Percentiles rank a stretch among this genome's conserved stretches.
phyloP scores from a whole-genome alignment of 2,113 vertebrate genomes.

The Archilochus colubris region DNA sequence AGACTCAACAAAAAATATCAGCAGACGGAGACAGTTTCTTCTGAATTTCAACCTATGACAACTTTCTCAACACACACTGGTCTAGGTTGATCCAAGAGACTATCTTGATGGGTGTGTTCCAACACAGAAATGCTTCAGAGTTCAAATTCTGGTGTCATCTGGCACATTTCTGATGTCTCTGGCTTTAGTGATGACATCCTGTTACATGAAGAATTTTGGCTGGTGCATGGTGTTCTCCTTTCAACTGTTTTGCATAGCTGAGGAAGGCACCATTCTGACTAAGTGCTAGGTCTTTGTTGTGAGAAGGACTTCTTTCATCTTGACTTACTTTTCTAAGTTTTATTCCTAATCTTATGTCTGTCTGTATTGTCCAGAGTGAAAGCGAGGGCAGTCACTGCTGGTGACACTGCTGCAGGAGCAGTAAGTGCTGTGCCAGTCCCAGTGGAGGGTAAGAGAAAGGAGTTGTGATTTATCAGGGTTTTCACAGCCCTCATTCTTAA shows the following conservation, averaged over 20 bases:
- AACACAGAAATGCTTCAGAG: background rate
- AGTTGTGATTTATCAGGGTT: background rate
- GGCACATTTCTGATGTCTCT: slow-evolving; percentile 40
- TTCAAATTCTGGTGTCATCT: slow-evolving; percentile 47
- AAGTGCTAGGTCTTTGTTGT: background rate
- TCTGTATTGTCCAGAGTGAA: background rate
- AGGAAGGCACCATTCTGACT: slow-evolving; percentile 28
- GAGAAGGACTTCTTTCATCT: background rate
- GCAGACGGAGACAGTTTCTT: background rate
- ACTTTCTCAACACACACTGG: background rate
- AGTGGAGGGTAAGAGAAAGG: background rate
- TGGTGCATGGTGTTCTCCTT: slow-evolving; percentile 50
- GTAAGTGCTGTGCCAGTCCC: background rate
- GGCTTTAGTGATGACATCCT: slow-evolving; percentile 26
- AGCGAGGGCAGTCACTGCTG: background rate
- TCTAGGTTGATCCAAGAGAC: background rate
- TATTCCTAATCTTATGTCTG: background rate
- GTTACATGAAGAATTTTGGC: slow-evolving; percentile 55
- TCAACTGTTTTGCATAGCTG: slow-evolving; percentile 46
- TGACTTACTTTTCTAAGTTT: background rate
- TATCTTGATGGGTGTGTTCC: background rate
- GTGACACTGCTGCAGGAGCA: background rate
- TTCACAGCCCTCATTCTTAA: background rate
- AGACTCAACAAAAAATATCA: slow-evolving; percentile 63
- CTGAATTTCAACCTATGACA: slow-evolving; percentile 49